These are phyloP conservation scores for Gonatopus flavifemur DNA, from an alignment of 1,140 invertebrate species.

Conservation along the genomic window DNA sequence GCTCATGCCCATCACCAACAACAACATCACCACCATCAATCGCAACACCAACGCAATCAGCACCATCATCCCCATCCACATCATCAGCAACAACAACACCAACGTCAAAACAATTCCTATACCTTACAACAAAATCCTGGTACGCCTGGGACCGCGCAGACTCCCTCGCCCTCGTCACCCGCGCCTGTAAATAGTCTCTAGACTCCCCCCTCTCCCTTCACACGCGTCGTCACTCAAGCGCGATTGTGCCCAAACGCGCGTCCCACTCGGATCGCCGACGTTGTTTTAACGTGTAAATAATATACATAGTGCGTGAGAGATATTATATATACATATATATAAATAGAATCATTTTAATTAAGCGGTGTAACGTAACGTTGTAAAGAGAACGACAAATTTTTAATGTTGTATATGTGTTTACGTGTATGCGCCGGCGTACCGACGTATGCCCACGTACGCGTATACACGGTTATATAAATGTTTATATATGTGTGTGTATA, in stretches of 20 bases:
- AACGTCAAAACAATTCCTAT: constrained; percentile 46
- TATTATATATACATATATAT: no score
- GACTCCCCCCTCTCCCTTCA: constrained; percentile 15
- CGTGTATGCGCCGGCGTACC: no score
- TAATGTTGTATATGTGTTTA: constrained; percentile 18
- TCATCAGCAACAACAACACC: constrained; percentile 40
- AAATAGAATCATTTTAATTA: constrained; percentile 30
- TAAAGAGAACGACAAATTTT: constrained; percentile 22
- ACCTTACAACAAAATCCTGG: constrained; percentile 47
- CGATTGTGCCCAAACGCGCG: constrained; percentile 1
- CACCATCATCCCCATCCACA: constrained; percentile 37
- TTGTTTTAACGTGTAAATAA: constrained; percentile 54
- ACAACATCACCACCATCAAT: constrained; percentile 27
- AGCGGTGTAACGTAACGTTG: constrained; percentile 40
- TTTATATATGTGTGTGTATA: constrained; percentile 5
- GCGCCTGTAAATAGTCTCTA: constrained; percentile 59
- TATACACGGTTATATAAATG: no score
- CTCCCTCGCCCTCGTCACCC: constrained; percentile 54
- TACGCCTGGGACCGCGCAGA: constrained; percentile 49
- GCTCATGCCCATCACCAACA: constrained; percentile 20
- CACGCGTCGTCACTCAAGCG: constrained; percentile 12
- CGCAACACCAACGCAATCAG: constrained; percentile 28
- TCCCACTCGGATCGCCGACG: constrained; percentile 15
- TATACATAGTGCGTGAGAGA: constrained; percentile 49
- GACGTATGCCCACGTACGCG: constrained; percentile 17